Conservation (phyloP, 2,113 vertebrate species). For the Semnornis frantzii region DNA sequence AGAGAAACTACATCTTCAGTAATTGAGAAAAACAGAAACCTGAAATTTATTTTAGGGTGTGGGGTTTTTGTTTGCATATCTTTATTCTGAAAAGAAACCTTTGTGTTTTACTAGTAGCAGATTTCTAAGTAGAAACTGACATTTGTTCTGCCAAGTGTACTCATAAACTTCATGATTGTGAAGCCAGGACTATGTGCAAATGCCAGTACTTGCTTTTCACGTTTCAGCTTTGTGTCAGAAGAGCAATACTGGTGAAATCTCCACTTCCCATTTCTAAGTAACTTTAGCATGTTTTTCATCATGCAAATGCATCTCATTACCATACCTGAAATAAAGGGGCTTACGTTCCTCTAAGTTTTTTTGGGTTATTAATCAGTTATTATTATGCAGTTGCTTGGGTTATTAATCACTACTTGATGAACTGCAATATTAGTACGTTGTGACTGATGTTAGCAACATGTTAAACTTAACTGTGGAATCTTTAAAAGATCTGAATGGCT, state of each 20-base stretch:
- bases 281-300: not conserved
- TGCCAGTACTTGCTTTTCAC: not conserved
- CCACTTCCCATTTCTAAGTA: not conserved
- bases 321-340: not conserved
- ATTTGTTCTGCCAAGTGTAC: not conserved
- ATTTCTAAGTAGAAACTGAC: not conserved
- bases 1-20: not conserved
- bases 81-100: not conserved
- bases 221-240: not conserved
- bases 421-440: not conserved
- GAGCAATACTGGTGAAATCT: accelerated
- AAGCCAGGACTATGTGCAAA: not conserved
- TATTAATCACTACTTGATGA: constrained; percentile 6
- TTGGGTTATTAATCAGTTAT: not conserved
- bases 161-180: not conserved
- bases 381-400: not conserved
- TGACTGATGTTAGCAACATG: not conserved
- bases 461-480: constrained; percentile 31
- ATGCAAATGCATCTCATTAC: not conserved
- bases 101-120: not conserved
- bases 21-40: not conserved
- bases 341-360: not conserved
- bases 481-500: constrained; percentile 9
- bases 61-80: not conserved
- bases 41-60: not conserved